Evolutionary conservation across 2,113 vertebrate genomes (phyloP).

Genomic region (Trichomycterus rosablanca): DNA sequence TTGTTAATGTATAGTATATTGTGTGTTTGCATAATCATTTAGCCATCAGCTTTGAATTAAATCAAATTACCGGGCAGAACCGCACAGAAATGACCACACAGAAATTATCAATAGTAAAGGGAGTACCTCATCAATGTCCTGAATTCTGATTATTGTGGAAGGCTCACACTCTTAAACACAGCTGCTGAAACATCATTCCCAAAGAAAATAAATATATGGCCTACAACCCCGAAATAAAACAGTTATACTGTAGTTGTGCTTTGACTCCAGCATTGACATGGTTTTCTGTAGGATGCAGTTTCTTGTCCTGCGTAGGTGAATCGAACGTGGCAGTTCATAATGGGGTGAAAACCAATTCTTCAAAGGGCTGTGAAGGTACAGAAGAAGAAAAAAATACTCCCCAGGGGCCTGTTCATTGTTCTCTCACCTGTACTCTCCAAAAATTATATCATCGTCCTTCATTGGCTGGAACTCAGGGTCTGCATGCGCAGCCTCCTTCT

Average conservation of each 20-base stretch:
- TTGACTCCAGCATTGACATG: slow-evolving; percentile 12
- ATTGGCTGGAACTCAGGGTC: slow-evolving; percentile 98
- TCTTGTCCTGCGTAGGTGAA: slow-evolving; percentile 37
- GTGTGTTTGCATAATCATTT: slow-evolving; percentile 27
- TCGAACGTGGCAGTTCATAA: slow-evolving; percentile 37
- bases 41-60: slow-evolving; percentile 9
- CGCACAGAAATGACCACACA: too few species aligned
- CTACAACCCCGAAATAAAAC: too few species aligned
- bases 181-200: neutral
- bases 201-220: too few species aligned
- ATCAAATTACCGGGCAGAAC: slow-evolving; percentile 12
- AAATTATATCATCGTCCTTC: slow-evolving; percentile 97
- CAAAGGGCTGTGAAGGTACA: slow-evolving; percentile 41
- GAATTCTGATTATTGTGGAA: slow-evolving; percentile 13
- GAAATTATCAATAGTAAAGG: too few species aligned
- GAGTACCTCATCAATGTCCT: slow-evolving; percentile 11
- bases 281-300: slow-evolving; percentile 17
- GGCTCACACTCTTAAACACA: slow-evolving; percentile 4
- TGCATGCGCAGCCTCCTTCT: slow-evolving; percentile 95
- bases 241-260: slow-evolving; percentile 25
- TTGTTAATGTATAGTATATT: neutral
- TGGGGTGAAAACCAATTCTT: slow-evolving; percentile 24
- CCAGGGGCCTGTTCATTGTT: slow-evolving; percentile 35
- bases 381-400: slow-evolving; percentile 28
- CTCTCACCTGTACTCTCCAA: slow-evolving; percentile 98